phyloP scores from a whole-genome alignment of 37 sponge, comb jelly and placozoan genomes.

The Tethya wilhelma region DNA sequence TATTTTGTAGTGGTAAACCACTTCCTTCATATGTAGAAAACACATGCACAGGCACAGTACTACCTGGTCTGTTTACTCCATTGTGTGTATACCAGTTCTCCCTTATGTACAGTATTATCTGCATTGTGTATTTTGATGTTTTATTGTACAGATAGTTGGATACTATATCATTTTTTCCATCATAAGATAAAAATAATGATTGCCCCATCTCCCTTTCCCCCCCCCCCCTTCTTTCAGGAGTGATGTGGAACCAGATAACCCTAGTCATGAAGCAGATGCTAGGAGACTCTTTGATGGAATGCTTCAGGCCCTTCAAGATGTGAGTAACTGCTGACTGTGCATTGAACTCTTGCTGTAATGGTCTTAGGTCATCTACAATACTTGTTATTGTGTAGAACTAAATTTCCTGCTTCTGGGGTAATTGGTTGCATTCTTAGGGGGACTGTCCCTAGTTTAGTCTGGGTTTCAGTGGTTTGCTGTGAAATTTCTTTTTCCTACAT shows the following conservation, averaged over 20 bases:
- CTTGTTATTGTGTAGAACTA: no score
- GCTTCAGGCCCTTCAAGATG: slow-evolving; percentile 73
- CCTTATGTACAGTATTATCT: no score
- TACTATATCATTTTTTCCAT: background rate
- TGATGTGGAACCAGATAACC: slow-evolving; percentile 64
- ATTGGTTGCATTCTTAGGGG: no score
- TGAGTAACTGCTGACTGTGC: slow-evolving; percentile 11
- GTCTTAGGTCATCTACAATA: no score
- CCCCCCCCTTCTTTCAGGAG: slow-evolving; percentile 47
- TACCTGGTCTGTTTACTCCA: background rate
- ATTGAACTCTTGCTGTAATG: background rate
- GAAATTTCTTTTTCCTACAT: no score
- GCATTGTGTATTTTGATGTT: no score
- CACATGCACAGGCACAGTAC: no score
- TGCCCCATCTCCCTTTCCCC: background rate
- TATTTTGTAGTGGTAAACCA: background rate
- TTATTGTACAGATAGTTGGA: background rate
- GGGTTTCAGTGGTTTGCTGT: no score
- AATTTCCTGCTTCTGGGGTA: background rate
- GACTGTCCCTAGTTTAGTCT: no score
- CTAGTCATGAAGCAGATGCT: slow-evolving; percentile 47
- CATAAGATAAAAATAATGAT: background rate
- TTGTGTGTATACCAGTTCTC: background rate
- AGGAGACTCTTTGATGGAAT: slow-evolving; percentile 65
- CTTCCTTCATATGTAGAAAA: no score